Percentiles rank a stretch among this genome's conserved stretches.
Conservation (phyloP, 1,140 invertebrate genomes). For the Scaptomyza hsui region DNA sequence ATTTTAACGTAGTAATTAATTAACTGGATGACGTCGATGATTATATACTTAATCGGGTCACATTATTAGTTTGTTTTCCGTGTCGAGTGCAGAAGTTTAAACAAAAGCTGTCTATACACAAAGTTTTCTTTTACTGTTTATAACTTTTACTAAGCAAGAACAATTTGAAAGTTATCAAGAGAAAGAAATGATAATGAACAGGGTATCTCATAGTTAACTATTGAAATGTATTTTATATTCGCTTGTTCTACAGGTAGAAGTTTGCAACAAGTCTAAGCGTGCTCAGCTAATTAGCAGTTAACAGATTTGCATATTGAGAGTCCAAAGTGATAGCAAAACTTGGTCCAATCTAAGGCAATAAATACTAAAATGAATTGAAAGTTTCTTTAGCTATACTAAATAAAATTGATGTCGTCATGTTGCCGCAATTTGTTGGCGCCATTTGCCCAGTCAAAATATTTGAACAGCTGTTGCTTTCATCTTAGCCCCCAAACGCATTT, state of each 20-base stretch:
- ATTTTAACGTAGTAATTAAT: slow-evolving; percentile 52
- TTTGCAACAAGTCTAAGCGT: slow-evolving; percentile 3
- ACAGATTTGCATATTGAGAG: slow-evolving; percentile 25
- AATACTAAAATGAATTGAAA: slow-evolving; percentile 8
- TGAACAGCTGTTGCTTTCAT: slow-evolving; percentile 55
- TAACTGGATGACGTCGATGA: slow-evolving; percentile 33
- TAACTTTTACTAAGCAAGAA: no score
- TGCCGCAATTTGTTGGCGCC: slow-evolving; percentile 34
- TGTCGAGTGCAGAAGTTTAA: not conserved
- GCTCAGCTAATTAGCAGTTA: slow-evolving; percentile 26
- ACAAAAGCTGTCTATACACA: no score
- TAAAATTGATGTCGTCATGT: slow-evolving; percentile 16
- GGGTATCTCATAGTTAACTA: slow-evolving; percentile 10
- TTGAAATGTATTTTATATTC: no score
- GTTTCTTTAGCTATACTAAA: not conserved
- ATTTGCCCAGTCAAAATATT: slow-evolving; percentile 50
- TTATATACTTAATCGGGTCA: slow-evolving; percentile 10
- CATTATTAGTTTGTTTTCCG: slow-evolving; percentile 12
- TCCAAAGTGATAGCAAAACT: slow-evolving; percentile 17
- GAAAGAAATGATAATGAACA: no score
- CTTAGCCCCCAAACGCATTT: slow-evolving; percentile 58
- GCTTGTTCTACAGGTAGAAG: not conserved
- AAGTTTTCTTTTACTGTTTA: no score
- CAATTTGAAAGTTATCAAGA: no score
- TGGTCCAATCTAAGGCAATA: slow-evolving; percentile 8